A percentile compares a stretch with the other conserved stretches of the same genome.
Evolutionary conservation across 1,140 invertebrate genomes (phyloP).

Genomic region (Trichogramma pretiosum): DNA sequence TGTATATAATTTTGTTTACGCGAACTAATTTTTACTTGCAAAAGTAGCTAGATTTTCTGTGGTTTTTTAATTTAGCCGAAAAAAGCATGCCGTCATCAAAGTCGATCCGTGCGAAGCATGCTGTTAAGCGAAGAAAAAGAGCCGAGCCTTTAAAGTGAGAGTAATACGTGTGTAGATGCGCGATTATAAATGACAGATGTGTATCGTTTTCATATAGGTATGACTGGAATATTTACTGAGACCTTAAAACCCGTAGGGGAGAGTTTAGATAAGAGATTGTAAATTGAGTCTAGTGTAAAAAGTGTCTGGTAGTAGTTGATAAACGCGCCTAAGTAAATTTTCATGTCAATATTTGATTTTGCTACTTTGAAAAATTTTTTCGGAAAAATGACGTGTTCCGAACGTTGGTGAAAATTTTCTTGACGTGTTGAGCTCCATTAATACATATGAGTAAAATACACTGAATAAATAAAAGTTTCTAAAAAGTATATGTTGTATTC

Average conservation of each 20-base stretch:
- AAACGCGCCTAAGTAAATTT: background rate
- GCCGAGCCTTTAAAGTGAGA: constrained; percentile 14
- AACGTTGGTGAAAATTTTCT: background rate
- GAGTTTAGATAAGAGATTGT: background rate
- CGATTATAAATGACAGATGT: background rate
- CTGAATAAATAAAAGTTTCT: no score
- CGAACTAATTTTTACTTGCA: no score
- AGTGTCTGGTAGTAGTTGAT: background rate
- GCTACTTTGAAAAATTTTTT: background rate
- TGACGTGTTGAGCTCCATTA: background rate
- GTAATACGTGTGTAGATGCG: constrained; percentile 9
- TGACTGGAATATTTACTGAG: no score
- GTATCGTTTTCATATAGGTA: constrained; percentile 1
- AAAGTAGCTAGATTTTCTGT: no score
- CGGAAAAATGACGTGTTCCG: background rate
- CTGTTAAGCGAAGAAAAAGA: no score
- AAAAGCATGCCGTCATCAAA: no score
- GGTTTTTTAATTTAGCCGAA: no score
- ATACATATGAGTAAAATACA: constrained; percentile 1
- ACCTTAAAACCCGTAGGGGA: background rate
- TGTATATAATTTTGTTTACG: no score
- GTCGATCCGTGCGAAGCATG: no score
- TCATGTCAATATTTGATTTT: background rate
- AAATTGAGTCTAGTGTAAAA: constrained; percentile 1
- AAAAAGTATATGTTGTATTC: no score